Base-by-base conservation (phyloP, 37 sponge, comb jelly and placozoan genomes). In the Aplysina aerophoba region DNA sequence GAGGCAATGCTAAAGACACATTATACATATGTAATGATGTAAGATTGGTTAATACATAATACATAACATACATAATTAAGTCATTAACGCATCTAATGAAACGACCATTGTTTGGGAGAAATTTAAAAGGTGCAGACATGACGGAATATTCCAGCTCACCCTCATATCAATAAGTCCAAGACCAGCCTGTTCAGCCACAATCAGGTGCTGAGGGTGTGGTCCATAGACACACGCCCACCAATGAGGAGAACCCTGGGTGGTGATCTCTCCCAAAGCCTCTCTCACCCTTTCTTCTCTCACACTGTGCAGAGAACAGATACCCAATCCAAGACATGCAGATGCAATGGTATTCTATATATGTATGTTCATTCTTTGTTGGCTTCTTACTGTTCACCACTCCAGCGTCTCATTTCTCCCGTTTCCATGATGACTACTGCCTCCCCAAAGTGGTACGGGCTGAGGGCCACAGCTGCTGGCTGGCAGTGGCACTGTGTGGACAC, bases 181-280 rank as follows among this genome's bases (percentile, higher is more conserved):
- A 8, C 44, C 37, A 24, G 78, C 78, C 24, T 75, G 78, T 11
- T 75, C 78, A 14, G 78, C 78, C 4, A 75, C 12, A 12, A 75
- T 75, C 54, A 75, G 20, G 4, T 75, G 78, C 37, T 75, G 33
- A 25, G 78, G 78, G 37, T 75, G 78, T 36, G 78, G 53, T 31
- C 53, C 78, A 36, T 75, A 75, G 21, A 14, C 21, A 75, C 78
- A 75, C 53, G 38, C 53, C 78, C 78, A 75, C 78, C 78, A 75
- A 41, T 75, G 78, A 24, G 78, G 78, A 41, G 78, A 53, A 17
- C 78, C 78, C 78, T 40, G 44, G 2, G n/a, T 53, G 20, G 4
- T 44, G 16, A 50, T 44, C 1, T 53, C 78, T n/a, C 78, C 78
- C 33, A 75, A 44, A 44, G 50, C 50, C 8, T 44, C 50, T 8